Evolutionary conservation across 2,797 vertebrate species (phyloP).

Genomic region (Dermochelys coriacea): DNA sequence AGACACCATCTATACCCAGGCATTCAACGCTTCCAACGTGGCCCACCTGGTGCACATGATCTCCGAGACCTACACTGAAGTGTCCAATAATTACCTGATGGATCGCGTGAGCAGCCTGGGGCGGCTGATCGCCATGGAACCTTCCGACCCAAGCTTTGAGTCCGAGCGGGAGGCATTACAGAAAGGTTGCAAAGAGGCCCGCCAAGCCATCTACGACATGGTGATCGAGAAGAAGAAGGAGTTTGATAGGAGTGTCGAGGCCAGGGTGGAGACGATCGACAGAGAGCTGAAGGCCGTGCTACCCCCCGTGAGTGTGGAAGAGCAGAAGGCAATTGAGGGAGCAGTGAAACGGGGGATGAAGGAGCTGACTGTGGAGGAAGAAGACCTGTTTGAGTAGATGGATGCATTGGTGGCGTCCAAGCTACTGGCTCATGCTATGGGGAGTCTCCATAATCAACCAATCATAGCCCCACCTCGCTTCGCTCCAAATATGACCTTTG

Average conservation of each 20-base stretch:
- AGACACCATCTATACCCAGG: conserved; percentile 13
- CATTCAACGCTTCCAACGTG: conserved; percentile 13
- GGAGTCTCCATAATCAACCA: neutral
- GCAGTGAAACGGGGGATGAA: neutral
- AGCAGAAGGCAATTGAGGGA: neutral
- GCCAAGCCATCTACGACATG: neutral
- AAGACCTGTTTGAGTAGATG: neutral
- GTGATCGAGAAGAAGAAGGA: conserved; percentile 6
- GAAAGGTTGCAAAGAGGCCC: neutral
- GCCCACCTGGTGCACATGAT: conserved; percentile 28
- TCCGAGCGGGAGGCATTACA: neutral
- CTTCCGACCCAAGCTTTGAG: neutral
- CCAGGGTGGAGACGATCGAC: neutral
- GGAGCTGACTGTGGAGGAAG: neutral
- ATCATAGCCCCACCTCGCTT: neutral
- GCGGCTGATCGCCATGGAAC: neutral
- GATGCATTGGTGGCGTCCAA: neutral
- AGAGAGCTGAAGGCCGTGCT: neutral
- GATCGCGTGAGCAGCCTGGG: neutral
- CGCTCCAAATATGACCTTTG: neutral
- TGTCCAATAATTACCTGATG: conserved; percentile 29
- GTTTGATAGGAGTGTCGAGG: neutral
- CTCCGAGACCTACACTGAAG: neutral
- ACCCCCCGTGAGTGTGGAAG: neutral
- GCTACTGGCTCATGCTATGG: neutral